phyloP scores from a whole-genome alignment of 2,888 invertebrate genomes.

The Lithophane semibrunnea region DNA sequence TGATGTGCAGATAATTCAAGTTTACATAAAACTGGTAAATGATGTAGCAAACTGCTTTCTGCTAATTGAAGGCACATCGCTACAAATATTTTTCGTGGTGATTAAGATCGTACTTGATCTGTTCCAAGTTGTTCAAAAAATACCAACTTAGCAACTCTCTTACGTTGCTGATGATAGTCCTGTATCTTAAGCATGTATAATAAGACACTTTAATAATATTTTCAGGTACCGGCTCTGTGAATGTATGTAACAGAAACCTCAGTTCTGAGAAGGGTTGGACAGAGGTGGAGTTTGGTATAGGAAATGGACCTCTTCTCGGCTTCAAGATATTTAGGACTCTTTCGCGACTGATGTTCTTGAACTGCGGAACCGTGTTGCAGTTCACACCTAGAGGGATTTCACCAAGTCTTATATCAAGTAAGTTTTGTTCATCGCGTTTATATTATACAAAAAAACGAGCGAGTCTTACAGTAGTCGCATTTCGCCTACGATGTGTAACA shows the following conservation, averaged over 20 bases:
- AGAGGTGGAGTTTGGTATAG: conserved; percentile 96
- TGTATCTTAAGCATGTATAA: not conserved
- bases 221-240: conserved; percentile 94
- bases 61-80: not conserved
- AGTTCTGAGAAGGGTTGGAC: conserved; percentile 96
- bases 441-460: no score
- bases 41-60: not conserved
- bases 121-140: not conserved
- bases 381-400: conserved; percentile 94
- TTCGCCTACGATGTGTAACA: no score
- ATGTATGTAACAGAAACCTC: conserved; percentile 94
- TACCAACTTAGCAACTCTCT: not conserved
- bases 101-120: not conserved
- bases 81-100: no score
- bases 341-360: conserved; percentile 93
- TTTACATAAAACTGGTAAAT: not conserved
- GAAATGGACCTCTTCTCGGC: conserved; percentile 95
- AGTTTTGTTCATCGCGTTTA: conserved; percentile 70
- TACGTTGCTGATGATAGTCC: not conserved
- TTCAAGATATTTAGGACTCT: conserved; percentile 95
- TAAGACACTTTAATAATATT: conserved; percentile 45
- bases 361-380: conserved; percentile 94
- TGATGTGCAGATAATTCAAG: not conserved
- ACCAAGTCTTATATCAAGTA: conserved; percentile 95
- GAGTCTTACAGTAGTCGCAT: no score